Evolutionary conservation across 1,140 invertebrate species (phyloP).

Genomic region (Trinorchestia longiramus): DNA sequence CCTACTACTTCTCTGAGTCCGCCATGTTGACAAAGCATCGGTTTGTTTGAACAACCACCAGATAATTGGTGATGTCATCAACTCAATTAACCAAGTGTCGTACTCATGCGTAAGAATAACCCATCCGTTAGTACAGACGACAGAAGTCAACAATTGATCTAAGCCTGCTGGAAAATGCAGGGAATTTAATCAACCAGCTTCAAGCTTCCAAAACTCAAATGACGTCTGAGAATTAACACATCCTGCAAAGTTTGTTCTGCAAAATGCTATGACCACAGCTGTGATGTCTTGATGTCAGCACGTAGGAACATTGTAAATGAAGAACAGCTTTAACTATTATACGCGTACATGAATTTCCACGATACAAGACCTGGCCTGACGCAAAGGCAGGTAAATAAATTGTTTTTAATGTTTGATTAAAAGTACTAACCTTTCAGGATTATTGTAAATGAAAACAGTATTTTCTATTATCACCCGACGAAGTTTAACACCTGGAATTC

Average conservation of each 20-base stretch:
- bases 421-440: not conserved
- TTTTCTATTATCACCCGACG: not conserved
- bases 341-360: too few species aligned
- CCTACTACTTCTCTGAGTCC: too few species aligned
- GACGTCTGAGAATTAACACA: not conserved
- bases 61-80: not conserved
- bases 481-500: not conserved
- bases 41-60: too few species aligned
- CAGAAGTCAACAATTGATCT: not conserved
- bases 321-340: not conserved
- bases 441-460: not conserved
- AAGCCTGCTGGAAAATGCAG: too few species aligned
- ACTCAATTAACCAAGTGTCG: not conserved
- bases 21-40: too few species aligned
- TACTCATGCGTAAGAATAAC: not conserved
- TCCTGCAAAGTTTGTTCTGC: not conserved
- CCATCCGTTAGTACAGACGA: not conserved
- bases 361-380: not conserved
- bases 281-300: not conserved
- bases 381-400: not conserved
- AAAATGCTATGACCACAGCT: not conserved
- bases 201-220: not conserved
- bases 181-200: not conserved
- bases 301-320: not conserved
- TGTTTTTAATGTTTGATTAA: not conserved